phyloP scores from a whole-genome alignment of 2,113 vertebrate species.

The Phalacrocorax carbo region DNA sequence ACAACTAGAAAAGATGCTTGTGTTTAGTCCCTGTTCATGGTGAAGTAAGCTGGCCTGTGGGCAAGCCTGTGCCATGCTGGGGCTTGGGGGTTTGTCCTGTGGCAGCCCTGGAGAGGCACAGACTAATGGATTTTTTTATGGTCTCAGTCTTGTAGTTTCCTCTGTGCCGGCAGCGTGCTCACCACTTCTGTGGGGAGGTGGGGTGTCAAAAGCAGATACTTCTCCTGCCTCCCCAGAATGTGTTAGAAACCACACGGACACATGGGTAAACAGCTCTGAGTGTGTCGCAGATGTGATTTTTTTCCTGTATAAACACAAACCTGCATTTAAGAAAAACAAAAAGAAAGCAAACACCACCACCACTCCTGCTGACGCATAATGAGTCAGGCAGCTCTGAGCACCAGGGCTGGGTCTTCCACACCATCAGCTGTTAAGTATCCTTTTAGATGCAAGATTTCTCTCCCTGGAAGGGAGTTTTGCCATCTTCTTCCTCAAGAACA shows the following conservation, averaged over 20 bases:
- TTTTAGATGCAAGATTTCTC: not conserved
- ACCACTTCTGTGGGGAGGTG: not conserved
- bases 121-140: not conserved
- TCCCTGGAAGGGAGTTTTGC: not conserved
- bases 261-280: accelerated
- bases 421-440: not conserved
- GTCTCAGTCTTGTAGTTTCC: not conserved
- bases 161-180: not conserved
- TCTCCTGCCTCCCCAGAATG: accelerated
- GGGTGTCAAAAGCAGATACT: not conserved
- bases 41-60: not conserved
- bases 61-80: not conserved
- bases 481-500: not conserved
- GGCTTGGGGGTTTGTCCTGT: accelerated
- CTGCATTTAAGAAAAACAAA: not conserved
- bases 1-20: not conserved
- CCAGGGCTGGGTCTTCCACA: accelerated
- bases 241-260: accelerated
- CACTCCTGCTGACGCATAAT: not conserved
- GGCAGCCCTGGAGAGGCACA: not conserved
- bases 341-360: not conserved
- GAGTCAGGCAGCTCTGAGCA: not conserved
- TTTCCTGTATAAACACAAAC: not conserved
- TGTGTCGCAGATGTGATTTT: not conserved
- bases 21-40: accelerated